phyloP scores from a whole-genome alignment of 2,113 vertebrate species.

The Lampris incognitus region DNA sequence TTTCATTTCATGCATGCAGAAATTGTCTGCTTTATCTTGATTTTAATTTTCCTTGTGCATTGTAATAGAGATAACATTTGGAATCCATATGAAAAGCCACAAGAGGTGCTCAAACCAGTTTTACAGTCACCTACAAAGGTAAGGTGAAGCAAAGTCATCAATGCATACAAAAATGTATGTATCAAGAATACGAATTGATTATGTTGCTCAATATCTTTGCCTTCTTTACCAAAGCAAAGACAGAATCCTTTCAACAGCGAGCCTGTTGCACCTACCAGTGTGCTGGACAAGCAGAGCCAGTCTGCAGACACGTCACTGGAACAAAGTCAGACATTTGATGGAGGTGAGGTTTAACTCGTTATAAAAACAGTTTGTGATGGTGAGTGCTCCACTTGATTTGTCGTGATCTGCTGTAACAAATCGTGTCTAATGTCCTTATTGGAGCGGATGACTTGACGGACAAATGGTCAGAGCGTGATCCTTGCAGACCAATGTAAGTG shows the following conservation, averaged over 20 bases:
- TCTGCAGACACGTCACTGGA: constrained; percentile 54
- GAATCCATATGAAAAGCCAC: neutral
- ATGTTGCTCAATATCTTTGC: neutral
- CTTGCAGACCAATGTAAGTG: constrained; percentile 68
- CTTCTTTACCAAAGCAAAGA: constrained; percentile 80
- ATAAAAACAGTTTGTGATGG: no score
- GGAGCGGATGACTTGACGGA: constrained; percentile 53
- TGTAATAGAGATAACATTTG: constrained; percentile 32
- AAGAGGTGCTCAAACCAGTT: constrained; percentile 1
- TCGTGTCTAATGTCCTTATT: constrained; percentile 55
- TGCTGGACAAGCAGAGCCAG: constrained; percentile 31
- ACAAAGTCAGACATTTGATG: constrained; percentile 17
- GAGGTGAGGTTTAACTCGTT: constrained; percentile 51
- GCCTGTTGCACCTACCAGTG: constrained; percentile 25
- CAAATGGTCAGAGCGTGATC: constrained; percentile 49
- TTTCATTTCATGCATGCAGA: neutral
- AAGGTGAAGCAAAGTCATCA: constrained; percentile 3
- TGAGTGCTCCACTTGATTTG: neutral
- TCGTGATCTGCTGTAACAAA: constrained; percentile 31
- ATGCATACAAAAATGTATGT: neutral
- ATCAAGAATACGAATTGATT: neutral
- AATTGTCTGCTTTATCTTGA: neutral
- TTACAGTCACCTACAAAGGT: constrained; percentile 69
- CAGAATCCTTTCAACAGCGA: constrained; percentile 90
- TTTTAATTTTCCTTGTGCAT: constrained; percentile 1